Base-by-base conservation (phyloP, 2,797 vertebrate species). In the Melanotaenia nigrans region DNA sequence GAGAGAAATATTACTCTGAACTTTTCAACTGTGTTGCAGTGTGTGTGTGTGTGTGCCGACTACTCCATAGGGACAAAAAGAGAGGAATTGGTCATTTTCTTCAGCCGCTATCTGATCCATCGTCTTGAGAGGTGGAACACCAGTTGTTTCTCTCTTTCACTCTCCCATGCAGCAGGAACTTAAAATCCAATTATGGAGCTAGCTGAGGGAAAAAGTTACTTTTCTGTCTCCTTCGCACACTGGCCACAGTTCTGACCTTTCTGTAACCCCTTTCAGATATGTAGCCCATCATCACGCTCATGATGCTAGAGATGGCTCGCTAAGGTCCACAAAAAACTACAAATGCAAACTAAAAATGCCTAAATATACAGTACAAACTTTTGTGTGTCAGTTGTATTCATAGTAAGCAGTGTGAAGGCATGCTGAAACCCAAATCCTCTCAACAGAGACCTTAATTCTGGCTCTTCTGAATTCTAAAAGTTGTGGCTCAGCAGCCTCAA, bases 141-240 rank as follows among this genome's bases (percentile, higher is more conserved):
- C 33, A 77, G 59, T 59, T 65, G 56, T 59, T 69, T 32, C 68
- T 14, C 54, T 25, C 65, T 51, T 57, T 54, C 71, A 22, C 61
- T 35, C 57, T 33, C 77, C 45, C 75, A 71, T 55, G 12, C 42
- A 60, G 30, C 66, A 51, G 14, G 64, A 61, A 81, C 71, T 86
- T 70, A 80, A 84, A 87, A 89, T 89, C 85, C 79, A 87, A 89
- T 91, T 88, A 88, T 73, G 60, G 81, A 68, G 63, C 73, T 57
- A 36, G 75, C 78, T 76, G 76, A 13, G 75, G 73, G 83, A 79
- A 79, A 87, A 86, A 71, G 83, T 82, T 83, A 70, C 62, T 64
- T 57, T 45, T 18, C 65, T 62, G 30, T 33, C 25, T 53, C 61
- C 40, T 25, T 45, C 54, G 70, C 72, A 61, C 54, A 65, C 58